phyloP scores from a whole-genome alignment of 2,888 invertebrate genomes.

The Agrypnus murinus region DNA sequence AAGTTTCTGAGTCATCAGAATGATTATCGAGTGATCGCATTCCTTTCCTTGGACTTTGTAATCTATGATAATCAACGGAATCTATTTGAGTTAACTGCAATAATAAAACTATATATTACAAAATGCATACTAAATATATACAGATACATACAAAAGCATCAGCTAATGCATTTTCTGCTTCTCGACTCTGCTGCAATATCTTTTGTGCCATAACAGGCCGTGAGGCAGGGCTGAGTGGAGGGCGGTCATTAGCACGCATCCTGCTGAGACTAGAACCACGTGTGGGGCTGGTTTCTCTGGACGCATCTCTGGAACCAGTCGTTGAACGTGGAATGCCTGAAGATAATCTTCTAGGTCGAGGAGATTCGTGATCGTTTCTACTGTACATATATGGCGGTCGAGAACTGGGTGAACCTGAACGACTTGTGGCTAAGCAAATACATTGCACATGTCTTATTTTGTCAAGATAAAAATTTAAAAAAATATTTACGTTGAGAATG shows the following conservation, averaged over 20 bases:
- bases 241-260: constrained; percentile 71
- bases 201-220: constrained; percentile 83
- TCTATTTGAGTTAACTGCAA: constrained; percentile 63
- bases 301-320: constrained; percentile 78
- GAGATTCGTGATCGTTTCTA: constrained; percentile 70
- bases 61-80: constrained; percentile 63
- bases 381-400: constrained; percentile 84
- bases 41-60: constrained; percentile 64
- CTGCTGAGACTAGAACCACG: constrained; percentile 63
- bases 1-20: constrained; percentile 94
- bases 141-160: constrained; percentile 77
- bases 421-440: constrained; percentile 83
- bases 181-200: constrained; percentile 89
- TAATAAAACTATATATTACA: neutral
- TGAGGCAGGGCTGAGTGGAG: constrained; percentile 74
- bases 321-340: constrained; percentile 83
- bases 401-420: constrained; percentile 95
- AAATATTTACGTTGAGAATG: constrained; percentile 91
- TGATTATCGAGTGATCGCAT: constrained; percentile 78
- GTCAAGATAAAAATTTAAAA: neutral
- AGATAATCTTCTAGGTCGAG: constrained; percentile 76
- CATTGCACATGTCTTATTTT: neutral
- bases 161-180: constrained; percentile 89
- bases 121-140: too few species aligned
- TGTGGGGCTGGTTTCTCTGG: constrained; percentile 70